Percentiles rank a stretch among this genome's conserved stretches.
phyloP scores from a whole-genome alignment of 2,113 vertebrate species.

The Ceyx cyanopectus region DNA sequence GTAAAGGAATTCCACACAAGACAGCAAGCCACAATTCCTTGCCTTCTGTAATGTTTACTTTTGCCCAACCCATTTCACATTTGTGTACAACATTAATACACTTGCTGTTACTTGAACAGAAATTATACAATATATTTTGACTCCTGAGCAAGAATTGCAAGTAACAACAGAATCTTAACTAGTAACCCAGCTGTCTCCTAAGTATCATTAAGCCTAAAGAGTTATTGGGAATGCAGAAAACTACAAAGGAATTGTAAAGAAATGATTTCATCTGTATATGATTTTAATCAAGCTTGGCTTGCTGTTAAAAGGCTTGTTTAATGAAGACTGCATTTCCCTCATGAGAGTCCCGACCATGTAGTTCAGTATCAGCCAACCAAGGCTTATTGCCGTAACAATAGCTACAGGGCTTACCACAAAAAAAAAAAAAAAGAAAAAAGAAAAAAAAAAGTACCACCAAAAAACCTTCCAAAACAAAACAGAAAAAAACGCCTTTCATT shows the following conservation, averaged over 20 bases:
- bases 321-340: conserved; percentile 68
- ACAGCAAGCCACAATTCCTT: not conserved
- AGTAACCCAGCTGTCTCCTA: conserved; percentile 49
- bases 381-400: conserved; percentile 31
- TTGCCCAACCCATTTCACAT: conserved; percentile 9
- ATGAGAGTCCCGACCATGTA: not conserved
- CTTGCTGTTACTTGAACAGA: conserved; percentile 42
- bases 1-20: not conserved
- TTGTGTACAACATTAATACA: conserved; percentile 24
- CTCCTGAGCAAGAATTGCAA: conserved; percentile 54
- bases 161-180: conserved; percentile 54
- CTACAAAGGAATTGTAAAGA: conserved; percentile 64
- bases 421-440: not conserved
- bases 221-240: conserved; percentile 54
- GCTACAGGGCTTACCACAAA: conserved; percentile 29
- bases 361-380: conserved; percentile 44
- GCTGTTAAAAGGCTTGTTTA: conserved; percentile 69
- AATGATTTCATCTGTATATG: conserved; percentile 73
- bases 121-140: conserved; percentile 40
- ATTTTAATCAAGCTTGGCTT: conserved; percentile 75
- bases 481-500: not conserved
- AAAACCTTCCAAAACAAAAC: not conserved
- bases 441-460: too few relatives aligned
- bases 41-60: not conserved
- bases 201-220: conserved; percentile 61